Percentiles rank a stretch among this genome's conserved stretches.
Conservation (phyloP, 2,797 vertebrate genomes). For the Furcifer pardalis region DNA sequence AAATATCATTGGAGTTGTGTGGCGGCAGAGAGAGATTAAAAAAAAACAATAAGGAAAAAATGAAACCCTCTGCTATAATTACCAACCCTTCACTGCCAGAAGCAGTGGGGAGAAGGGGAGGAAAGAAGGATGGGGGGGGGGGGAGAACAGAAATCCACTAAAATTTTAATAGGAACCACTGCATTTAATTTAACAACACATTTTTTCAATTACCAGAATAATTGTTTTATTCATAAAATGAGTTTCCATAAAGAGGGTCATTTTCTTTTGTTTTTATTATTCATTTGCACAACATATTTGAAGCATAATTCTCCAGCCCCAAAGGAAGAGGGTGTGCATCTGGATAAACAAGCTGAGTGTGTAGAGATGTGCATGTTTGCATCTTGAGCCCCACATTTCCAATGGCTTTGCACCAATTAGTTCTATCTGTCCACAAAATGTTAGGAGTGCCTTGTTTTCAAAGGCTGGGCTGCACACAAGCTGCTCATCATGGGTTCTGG, state of each 20-base stretch:
- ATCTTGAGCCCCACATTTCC: neutral
- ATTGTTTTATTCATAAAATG: constrained; percentile 87
- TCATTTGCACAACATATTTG: constrained; percentile 77
- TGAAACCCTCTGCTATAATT: constrained; percentile 80
- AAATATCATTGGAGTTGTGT: constrained; percentile 70
- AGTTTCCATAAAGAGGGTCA: constrained; percentile 83
- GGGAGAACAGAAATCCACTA: constrained; percentile 77
- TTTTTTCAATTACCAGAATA: constrained; percentile 89
- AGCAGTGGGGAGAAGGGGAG: constrained; percentile 47
- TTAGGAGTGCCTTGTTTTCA: neutral
- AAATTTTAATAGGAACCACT: constrained; percentile 87
- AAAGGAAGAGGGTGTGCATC: constrained; percentile 11
- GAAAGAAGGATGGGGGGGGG: constrained; percentile 18
- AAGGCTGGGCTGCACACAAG: constrained; percentile 2
- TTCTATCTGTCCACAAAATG: neutral
- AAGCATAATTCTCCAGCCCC: constrained; percentile 45
- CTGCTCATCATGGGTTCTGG: neutral
- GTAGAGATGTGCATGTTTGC: neutral
- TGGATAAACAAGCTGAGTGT: constrained; percentile 24
- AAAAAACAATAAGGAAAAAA: constrained; percentile 85
- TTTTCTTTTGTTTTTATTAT: constrained; percentile 84
- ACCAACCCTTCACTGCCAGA: constrained; percentile 80
- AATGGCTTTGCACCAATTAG: neutral
- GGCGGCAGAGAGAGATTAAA: constrained; percentile 80
- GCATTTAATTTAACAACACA: constrained; percentile 87